Percentiles rank a stretch among this genome's conserved stretches.
phyloP scores from a whole-genome alignment of 2,888 invertebrate genomes.

The Yponomeuta sedellus region DNA sequence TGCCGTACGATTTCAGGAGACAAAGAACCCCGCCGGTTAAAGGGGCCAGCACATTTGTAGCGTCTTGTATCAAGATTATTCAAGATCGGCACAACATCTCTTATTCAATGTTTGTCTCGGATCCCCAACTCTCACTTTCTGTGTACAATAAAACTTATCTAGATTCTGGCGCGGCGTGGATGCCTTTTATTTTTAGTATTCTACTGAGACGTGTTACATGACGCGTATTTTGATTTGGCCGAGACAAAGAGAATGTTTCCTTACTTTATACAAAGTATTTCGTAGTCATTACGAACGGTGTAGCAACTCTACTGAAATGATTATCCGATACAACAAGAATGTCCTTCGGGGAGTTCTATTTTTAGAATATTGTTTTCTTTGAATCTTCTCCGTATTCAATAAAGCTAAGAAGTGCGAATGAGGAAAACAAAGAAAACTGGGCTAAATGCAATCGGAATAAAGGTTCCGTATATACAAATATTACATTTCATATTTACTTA shows the following conservation, averaged over 20 bases:
- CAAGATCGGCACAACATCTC: slow-evolving; percentile 21
- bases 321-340: neutral
- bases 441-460: too few relatives aligned
- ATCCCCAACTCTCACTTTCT: slow-evolving; percentile 25
- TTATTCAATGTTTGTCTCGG: slow-evolving; percentile 41
- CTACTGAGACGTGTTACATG: slow-evolving; percentile 7
- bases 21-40: neutral
- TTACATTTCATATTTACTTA: too few relatives aligned
- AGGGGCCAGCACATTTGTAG: neutral
- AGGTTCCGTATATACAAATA: too few relatives aligned
- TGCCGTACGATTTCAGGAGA: neutral
- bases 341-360: neutral
- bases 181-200: slow-evolving; percentile 7
- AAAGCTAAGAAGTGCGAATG: too few relatives aligned
- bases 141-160: slow-evolving; percentile 10
- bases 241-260: neutral
- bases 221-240: neutral
- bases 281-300: neutral
- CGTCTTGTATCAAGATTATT: neutral
- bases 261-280: neutral
- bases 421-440: too few relatives aligned
- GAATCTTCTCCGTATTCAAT: too few relatives aligned
- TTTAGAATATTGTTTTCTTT: too few relatives aligned
- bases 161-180: slow-evolving; percentile 1
- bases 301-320: neutral